These are phyloP conservation scores for Luscinia luscinia DNA, from an alignment of 2,797 vertebrate genomes.

Conservation along the genomic window DNA sequence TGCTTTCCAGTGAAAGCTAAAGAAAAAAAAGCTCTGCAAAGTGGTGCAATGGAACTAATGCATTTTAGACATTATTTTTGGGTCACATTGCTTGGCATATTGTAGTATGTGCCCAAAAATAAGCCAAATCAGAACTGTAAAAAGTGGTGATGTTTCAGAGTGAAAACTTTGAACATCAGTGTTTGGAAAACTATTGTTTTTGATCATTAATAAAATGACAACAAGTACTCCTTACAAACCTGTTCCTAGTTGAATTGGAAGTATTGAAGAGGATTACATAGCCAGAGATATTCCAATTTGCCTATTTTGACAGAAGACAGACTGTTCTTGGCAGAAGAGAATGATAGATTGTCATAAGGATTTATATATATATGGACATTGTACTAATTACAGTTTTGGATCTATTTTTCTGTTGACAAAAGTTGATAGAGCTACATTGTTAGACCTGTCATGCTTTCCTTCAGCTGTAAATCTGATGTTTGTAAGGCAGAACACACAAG, in stretches of 20 bases:
- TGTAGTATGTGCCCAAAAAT: not conserved
- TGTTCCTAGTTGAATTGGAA: slow-evolving; percentile 70
- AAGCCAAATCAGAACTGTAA: not conserved
- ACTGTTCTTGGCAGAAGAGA: not conserved
- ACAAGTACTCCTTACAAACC: slow-evolving; percentile 46
- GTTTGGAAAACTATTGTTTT: not conserved
- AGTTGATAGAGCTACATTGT: not conserved
- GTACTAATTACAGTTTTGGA: not conserved
- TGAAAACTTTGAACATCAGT: not conserved
- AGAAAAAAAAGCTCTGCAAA: not conserved
- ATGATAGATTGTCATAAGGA: not conserved
- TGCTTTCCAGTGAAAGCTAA: not conserved
- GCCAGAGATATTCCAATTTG: slow-evolving; percentile 66
- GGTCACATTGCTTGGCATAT: not conserved
- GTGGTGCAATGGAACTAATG: not conserved
- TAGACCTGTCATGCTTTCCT: not conserved
- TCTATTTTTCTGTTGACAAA: not conserved
- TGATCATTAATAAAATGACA: not conserved
- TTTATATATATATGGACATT: not conserved
- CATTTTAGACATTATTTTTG: not conserved
- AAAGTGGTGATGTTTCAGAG: not conserved
- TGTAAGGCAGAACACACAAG: not conserved
- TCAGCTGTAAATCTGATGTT: not conserved
- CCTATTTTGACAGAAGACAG: slow-evolving; percentile 57
- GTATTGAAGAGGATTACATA: slow-evolving; percentile 56